These are phyloP conservation scores for Labeo catla DNA, from an alignment of 2,113 vertebrate genomes.

Conservation along the genomic window DNA sequence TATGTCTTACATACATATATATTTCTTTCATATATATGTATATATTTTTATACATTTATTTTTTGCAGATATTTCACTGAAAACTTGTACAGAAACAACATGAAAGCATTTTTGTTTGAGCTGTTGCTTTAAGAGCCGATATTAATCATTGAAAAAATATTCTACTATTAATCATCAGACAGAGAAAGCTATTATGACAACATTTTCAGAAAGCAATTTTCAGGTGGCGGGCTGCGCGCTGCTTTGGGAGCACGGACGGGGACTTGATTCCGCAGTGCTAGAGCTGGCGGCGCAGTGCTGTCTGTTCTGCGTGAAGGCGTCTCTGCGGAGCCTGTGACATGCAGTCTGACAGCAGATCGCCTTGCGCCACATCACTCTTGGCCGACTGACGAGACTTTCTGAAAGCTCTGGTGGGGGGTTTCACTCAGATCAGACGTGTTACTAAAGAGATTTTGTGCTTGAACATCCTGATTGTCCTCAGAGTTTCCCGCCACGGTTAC, in stretches of 20 bases:
- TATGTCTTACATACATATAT: too few relatives aligned
- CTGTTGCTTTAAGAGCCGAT: neutral
- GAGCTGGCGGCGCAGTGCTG: constrained; percentile 57
- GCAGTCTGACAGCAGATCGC: constrained; percentile 74
- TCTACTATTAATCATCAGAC: neutral
- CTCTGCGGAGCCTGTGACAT: constrained; percentile 61
- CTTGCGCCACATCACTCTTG: constrained; percentile 67
- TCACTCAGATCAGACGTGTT: constrained; percentile 5
- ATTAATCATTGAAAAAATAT: neutral
- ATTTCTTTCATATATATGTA: too few relatives aligned
- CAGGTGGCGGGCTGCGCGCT: neutral
- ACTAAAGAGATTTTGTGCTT: constrained; percentile 22
- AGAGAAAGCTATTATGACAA: neutral
- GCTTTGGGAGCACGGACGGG: neutral
- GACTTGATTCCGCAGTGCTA: neutral
- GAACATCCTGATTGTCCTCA: neutral
- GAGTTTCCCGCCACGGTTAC: neutral
- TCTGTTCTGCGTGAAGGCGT: constrained; percentile 65
- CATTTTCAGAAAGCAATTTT: neutral
- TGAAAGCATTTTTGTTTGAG: neutral
- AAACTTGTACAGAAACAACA: too few relatives aligned
- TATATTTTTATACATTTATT: too few relatives aligned
- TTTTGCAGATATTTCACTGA: too few relatives aligned
- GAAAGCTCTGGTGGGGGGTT: constrained; percentile 58
- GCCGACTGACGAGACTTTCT: constrained; percentile 51